These are phyloP conservation scores for Rousettus madagascariensis DNA, from an alignment of 2,797 vertebrate species.

Conservation along the genomic window DNA sequence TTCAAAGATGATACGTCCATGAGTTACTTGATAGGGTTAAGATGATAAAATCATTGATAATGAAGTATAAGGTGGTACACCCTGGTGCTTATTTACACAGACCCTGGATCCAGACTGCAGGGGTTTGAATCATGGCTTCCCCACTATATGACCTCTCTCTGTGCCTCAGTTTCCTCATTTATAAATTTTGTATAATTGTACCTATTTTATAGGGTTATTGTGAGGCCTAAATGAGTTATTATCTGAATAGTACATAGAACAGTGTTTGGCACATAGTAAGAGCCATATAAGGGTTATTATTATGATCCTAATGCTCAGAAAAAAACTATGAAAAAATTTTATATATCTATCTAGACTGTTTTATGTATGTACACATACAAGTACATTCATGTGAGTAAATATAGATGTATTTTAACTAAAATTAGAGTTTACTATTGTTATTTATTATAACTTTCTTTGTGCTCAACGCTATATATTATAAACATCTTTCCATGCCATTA, in stretches of 20 bases:
- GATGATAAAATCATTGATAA: not conserved
- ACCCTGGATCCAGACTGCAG: not conserved
- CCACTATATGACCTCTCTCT: not conserved
- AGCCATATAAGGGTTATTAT: not conserved
- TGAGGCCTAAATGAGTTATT: not conserved
- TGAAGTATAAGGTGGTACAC: not conserved
- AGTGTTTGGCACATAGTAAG: not conserved
- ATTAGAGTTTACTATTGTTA: not conserved
- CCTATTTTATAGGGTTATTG: not conserved
- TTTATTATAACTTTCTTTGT: not conserved
- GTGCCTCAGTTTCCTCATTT: slow-evolving; percentile 4
- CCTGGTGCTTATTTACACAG: not conserved
- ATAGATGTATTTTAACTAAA: not conserved
- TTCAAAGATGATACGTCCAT: not conserved
- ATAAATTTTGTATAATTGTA: not conserved
- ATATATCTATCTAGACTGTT: not conserved
- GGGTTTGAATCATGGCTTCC: not conserved
- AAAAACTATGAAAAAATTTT: not conserved
- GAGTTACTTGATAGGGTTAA: not conserved
- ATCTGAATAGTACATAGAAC: not conserved
- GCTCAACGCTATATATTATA: not conserved
- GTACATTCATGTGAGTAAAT: not conserved
- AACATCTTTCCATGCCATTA: slow-evolving; percentile 5
- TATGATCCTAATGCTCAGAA: not conserved
- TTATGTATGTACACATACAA: not conserved